Evolutionary conservation across 2,888 invertebrate genomes (phyloP).

Genomic region (Scotopteryx bipunctaria): DNA sequence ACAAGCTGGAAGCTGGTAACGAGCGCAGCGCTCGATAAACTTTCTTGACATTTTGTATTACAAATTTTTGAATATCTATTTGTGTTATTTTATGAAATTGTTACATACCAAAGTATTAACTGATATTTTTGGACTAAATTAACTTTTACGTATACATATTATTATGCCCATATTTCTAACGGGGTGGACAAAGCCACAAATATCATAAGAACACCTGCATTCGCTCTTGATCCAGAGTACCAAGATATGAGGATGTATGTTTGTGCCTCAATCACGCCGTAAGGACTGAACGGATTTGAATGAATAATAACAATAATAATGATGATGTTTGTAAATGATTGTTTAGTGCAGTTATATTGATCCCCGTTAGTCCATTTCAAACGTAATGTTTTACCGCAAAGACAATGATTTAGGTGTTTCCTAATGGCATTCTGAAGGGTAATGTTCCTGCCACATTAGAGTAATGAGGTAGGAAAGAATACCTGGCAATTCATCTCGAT

Average conservation of each 20-base stretch:
- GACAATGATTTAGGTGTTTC: constrained; percentile 37
- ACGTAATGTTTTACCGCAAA: constrained; percentile 8
- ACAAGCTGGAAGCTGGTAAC: constrained; percentile 36
- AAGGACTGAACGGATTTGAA: no score
- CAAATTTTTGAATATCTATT: background rate
- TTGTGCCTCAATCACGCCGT: no score
- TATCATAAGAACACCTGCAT: no score
- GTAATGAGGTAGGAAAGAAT: constrained; percentile 57
- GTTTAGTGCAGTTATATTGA: background rate
- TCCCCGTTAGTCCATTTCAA: constrained; percentile 10
- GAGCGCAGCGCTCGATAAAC: constrained; percentile 19
- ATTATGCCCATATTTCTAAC: background rate
- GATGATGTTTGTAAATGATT: no score
- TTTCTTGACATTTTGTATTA: constrained; percentile 13
- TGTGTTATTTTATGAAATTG: no score
- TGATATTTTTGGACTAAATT: background rate
- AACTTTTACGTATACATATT: background rate
- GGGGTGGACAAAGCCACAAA: no score
- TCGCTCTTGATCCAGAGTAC: no score
- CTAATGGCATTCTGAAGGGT: constrained; percentile 52
- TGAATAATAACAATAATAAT: no score
- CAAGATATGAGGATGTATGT: no score
- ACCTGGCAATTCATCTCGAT: constrained; percentile 77
- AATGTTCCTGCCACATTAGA: constrained; percentile 53
- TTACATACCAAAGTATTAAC: no score